Percentiles rank a stretch among this genome's conserved stretches.
Conservation (phyloP, 2,888 invertebrate species). For the Amphipoea lucens region DNA sequence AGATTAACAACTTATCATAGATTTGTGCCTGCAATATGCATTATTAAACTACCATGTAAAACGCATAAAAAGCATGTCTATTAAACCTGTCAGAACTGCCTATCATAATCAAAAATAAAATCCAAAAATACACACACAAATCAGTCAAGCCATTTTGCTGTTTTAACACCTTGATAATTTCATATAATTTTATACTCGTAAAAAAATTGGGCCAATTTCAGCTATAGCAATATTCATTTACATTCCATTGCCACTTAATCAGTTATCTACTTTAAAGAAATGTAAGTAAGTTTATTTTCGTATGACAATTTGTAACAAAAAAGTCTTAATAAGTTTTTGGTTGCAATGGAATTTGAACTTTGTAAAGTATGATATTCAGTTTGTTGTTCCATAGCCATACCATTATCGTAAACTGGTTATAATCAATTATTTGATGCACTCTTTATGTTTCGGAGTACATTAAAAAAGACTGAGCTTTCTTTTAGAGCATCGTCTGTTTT, state of each 20-base stretch:
- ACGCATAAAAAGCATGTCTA: constrained; percentile 11
- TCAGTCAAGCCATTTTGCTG: constrained; percentile 9
- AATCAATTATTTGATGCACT: constrained; percentile 48
- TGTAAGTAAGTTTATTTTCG: background rate
- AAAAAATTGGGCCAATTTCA: constrained; percentile 24
- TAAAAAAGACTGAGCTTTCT: constrained; percentile 16
- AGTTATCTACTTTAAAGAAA: background rate
- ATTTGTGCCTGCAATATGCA: constrained; percentile 1
- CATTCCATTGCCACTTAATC: background rate
- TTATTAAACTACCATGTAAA: constrained; percentile 26
- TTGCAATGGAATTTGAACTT: background rate
- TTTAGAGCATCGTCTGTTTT: constrained; percentile 13
- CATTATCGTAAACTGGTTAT: constrained; percentile 21
- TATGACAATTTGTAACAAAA: background rate
- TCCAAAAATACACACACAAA: background rate
- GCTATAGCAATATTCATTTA: background rate
- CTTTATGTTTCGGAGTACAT: constrained; percentile 7
- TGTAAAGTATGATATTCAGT: background rate
- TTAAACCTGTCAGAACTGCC: constrained; percentile 8
- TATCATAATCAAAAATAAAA: constrained; percentile 31
- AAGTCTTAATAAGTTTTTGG: too few species aligned
- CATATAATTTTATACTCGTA: background rate
- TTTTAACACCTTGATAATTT: constrained; percentile 34
- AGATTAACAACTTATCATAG: background rate
- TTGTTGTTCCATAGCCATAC: background rate